A percentile compares a stretch with the other conserved stretches of the same genome.
Conservation (phyloP, 2,113 vertebrate species). For the Gnathonemus longibarbis region DNA sequence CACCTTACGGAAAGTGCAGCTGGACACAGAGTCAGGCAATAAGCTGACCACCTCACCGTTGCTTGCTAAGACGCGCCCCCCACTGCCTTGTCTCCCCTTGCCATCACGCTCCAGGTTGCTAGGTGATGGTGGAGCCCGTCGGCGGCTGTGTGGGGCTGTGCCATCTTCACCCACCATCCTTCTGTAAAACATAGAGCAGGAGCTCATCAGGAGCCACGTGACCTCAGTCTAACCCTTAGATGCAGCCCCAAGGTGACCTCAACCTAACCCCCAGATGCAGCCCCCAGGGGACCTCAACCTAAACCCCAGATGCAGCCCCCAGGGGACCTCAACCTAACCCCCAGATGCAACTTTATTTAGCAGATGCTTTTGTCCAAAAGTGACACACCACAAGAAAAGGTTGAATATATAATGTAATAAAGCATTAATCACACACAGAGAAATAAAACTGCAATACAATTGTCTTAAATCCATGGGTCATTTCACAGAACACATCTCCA, state of each 20-base stretch:
- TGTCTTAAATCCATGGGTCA: too few relatives aligned
- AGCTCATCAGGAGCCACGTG: neutral
- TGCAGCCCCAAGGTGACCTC: neutral
- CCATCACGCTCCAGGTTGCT: slow-evolving; percentile 29
- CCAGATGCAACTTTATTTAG: neutral
- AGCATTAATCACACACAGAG: neutral
- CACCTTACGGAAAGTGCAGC: neutral
- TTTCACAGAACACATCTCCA: too few relatives aligned
- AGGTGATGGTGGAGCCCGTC: slow-evolving; percentile 16
- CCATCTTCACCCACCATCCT: slow-evolving; percentile 51
- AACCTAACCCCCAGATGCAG: too few relatives aligned
- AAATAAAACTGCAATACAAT: neutral
- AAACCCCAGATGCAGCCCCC: neutral
- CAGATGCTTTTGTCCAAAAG: neutral
- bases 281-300: too few relatives aligned
- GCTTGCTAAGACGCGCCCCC: slow-evolving; percentile 31
- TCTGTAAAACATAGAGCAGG: neutral
- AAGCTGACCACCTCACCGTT: slow-evolving; percentile 43
- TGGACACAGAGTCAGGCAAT: neutral
- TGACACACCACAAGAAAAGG: neutral
- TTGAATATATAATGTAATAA: neutral
- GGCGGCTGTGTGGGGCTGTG: slow-evolving; percentile 29
- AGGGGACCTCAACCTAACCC: neutral
- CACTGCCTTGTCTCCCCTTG: slow-evolving; percentile 17
- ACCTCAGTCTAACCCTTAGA: neutral